Evolutionary conservation across 2,888 invertebrate genomes (phyloP), one percentile per base, ranked within the genome.

Genomic region (Drosophila lacicola): DNA sequence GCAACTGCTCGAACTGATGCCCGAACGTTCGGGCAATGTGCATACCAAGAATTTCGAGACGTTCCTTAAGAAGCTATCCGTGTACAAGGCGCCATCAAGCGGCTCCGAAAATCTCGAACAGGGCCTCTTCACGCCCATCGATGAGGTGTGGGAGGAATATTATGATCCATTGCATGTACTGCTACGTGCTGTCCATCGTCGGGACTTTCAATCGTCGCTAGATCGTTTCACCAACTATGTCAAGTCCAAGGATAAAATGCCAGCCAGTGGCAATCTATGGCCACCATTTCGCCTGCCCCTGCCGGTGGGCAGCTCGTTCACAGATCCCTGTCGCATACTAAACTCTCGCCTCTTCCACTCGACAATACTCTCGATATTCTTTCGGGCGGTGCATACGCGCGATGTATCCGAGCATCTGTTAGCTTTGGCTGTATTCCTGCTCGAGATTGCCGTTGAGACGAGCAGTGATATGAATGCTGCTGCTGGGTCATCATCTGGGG

Each of bases 161-260:
- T 99, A 97, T 92, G 98, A 99, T 93, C 99, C 99, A 0, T 94
- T 99, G 63, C 98, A 98, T 92, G 97, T 98, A 29, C 93, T 98
- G 62, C 93, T 98, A 0, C 94, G 99, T 77, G 97, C 98, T 25
- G 97, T 98, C 6, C 98, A 98, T 92, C 93, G 98, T 53, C 94
- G 97, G 72, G 98, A 99, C 92, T 98, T 98, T 92, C 98, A 99
- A 92, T 95, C 96, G 10, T 97, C 98, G 13, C 96, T 98, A 95
- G 98, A 99, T 92, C 94, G 98, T 84, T 99, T 96, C 91, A 96
- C 96, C 0, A 95, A 97, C 80, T 97, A 96, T 89, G 94, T 95
- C 0, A 94, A 94, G 66, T 94, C 94, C 75, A 93, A 94, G 50
- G 94, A 94, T 2, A 94, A 95, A 88, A 93, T 94, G 88, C 93